Conservation (phyloP, 2,888 invertebrate genomes). For the Macropis europaea region DNA sequence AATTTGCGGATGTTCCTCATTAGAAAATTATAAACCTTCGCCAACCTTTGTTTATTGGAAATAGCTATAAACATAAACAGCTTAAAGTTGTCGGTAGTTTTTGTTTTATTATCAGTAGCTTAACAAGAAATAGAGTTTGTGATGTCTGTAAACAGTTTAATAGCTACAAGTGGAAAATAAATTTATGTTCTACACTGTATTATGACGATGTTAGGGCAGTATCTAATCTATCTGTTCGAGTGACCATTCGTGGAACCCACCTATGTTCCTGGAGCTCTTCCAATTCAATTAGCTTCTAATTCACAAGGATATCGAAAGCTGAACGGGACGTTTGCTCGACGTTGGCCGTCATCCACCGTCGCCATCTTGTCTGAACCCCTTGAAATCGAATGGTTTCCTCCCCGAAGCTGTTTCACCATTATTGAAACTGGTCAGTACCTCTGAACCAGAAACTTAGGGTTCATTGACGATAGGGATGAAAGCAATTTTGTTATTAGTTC, state of each 20-base stretch:
- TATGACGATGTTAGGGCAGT: neutral
- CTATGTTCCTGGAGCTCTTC: constrained; percentile 36
- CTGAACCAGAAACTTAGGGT: neutral
- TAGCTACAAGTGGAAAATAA: too few species aligned
- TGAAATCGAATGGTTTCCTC: neutral
- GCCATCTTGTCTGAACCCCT: neutral
- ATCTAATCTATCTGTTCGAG: constrained; percentile 1
- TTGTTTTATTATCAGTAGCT: too few species aligned
- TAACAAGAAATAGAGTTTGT: too few species aligned
- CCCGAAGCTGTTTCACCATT: neutral
- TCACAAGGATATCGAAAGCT: constrained; percentile 35
- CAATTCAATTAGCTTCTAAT: constrained; percentile 51
- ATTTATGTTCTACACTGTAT: neutral
- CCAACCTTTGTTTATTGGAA: too few species aligned
- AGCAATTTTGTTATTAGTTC: too few species aligned
- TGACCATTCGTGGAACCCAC: constrained; percentile 1
- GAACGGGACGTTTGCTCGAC: neutral
- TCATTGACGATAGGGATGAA: too few species aligned
- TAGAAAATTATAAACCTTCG: too few species aligned
- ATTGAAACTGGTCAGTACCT: neutral
- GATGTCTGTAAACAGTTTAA: too few species aligned
- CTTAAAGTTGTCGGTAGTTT: too few species aligned
- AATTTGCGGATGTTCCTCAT: too few species aligned
- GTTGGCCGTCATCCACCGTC: constrained; percentile 18
- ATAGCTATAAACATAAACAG: too few species aligned